Base-by-base conservation (phyloP, 1,140 invertebrate genomes). In the Papilio aristodemus region DNA sequence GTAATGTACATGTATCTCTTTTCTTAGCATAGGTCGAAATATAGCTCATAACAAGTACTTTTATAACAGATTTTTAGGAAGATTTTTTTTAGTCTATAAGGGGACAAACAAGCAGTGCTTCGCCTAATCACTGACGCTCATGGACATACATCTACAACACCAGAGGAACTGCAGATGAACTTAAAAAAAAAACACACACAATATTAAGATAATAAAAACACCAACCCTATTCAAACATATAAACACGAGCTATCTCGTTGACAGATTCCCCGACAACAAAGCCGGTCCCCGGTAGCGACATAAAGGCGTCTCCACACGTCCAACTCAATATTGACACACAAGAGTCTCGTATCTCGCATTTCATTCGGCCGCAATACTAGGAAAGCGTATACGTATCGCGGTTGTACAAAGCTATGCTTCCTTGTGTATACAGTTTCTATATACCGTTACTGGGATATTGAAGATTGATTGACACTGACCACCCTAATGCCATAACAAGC, bases 301-400 rank as follows among this genome's bases (percentile, higher is more conserved):
- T 36, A 38, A 62, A 62, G 32, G 27, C 59, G 32, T 62, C 59
- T 62, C 14, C 32, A 62, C 59, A 62, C 59, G 36, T 62, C 59
- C 36, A 27, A 36, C 36, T 38, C 32, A 22, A 38, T 58, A 32
- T 32, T 60, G 59, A 62, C 59, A 62, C 9, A 17, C 13, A 14
- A 62, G 36, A 17, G 27, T n/a, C 14, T 25, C 27, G 36, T 17
- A 62, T 62, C 59, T 62, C 59, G 59, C 59, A 62, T 62, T 62
- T 62, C 59, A 62, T 36, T 62, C 36, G 27, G 32, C 59, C 59
- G 19, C 59, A 62, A 62, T 62, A 62, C 59, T 62, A 36, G 59
- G 14, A 38, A 62, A 32, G 59, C 22, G 54, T 62, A 9, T 62
- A 37, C 32, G 19, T 38, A 62, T 19, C 14, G 59, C 59, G 59